phyloP scores from a whole-genome alignment of 2,888 invertebrate species.

The Willowsia nigromaculata region DNA sequence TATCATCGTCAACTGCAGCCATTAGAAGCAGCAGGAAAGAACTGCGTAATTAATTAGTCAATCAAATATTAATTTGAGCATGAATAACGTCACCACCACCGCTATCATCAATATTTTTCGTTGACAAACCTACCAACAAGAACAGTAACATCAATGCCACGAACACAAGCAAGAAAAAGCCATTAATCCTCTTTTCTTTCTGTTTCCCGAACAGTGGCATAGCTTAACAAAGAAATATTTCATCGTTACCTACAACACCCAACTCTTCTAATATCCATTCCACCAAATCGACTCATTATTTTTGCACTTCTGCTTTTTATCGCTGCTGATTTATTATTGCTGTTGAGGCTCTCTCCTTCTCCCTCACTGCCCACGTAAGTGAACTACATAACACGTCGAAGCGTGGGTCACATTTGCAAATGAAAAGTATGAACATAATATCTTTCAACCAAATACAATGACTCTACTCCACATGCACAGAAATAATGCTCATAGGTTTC shows the following conservation, averaged over 20 bases:
- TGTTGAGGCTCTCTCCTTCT: not conserved
- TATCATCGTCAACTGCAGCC: too few relatives aligned
- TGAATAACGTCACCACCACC: not conserved
- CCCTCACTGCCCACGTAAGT: not conserved
- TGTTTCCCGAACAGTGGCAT: not conserved
- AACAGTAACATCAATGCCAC: not conserved
- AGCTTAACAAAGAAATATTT: not conserved
- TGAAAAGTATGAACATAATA: too few relatives aligned
- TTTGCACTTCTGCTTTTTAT: constrained; percentile 1
- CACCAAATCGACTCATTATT: not conserved
- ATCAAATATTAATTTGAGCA: constrained; percentile 2
- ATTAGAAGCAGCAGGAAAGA: not conserved
- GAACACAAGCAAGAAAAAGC: not conserved
- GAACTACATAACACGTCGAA: not conserved
- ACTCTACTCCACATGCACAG: too few relatives aligned
- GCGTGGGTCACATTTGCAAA: not conserved
- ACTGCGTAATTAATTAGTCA: constrained; percentile 46
- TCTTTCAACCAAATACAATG: too few relatives aligned
- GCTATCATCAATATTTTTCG: not conserved
- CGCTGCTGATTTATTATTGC: constrained; percentile 4
- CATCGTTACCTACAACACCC: not conserved
- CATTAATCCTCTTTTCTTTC: not conserved
- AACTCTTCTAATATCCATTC: not conserved
- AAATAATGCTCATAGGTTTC: not conserved
- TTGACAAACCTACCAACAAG: not conserved